Percentiles rank a stretch among this genome's conserved stretches.
Conservation (phyloP, 2,888 invertebrate species). For the Drosophila mulleri region DNA sequence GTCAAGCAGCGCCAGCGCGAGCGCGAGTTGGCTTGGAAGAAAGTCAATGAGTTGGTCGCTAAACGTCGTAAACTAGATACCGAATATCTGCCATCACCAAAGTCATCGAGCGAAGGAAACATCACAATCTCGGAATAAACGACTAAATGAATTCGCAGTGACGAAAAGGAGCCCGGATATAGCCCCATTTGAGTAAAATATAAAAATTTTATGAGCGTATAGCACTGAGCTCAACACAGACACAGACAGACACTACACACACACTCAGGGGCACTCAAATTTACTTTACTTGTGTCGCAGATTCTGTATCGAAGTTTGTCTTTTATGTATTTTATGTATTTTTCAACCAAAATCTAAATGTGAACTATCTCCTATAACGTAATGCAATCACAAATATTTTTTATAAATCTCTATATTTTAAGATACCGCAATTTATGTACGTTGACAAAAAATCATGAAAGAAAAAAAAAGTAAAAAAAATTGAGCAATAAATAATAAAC, state of each 20-base stretch:
- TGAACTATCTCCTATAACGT: neutral
- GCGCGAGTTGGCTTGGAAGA: neutral
- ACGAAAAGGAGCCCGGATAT: neutral
- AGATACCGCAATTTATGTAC: neutral
- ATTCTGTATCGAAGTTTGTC: neutral
- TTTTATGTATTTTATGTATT: neutral
- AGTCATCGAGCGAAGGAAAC: no score
- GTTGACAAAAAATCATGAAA: neutral
- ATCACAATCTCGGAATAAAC: neutral
- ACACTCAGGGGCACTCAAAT: neutral
- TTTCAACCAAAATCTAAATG: neutral
- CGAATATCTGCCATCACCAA: neutral
- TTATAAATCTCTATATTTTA: constrained; percentile 1
- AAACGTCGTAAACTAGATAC: neutral
- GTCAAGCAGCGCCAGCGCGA: neutral
- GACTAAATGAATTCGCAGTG: neutral
- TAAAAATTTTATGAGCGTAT: neutral
- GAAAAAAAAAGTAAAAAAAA: neutral
- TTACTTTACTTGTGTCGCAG: neutral
- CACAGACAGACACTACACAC: neutral
- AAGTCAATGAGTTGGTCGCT: neutral
- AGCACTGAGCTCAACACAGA: neutral
- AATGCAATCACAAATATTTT: neutral
- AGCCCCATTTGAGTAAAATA: neutral
- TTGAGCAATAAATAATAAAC: no score